Percentiles rank a stretch among this genome's conserved stretches.
Evolutionary conservation across 1,140 invertebrate genomes (phyloP).

Genomic region (Venustaconcha ellipsiformis): DNA sequence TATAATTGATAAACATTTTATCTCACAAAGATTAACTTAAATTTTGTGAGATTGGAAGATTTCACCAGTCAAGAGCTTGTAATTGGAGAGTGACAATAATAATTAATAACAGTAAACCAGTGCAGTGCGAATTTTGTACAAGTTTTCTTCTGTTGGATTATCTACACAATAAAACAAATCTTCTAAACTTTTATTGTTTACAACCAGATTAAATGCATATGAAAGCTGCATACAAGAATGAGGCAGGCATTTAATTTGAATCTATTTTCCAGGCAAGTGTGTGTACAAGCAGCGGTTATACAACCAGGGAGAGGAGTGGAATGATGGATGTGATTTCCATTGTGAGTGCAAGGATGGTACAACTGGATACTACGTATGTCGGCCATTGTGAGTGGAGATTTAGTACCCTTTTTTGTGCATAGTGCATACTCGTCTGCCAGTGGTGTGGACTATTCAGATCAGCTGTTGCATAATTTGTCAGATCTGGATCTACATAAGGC

Average conservation of each 20-base stretch:
- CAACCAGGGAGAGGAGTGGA: conserved; percentile 47
- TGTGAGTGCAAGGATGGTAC: conserved; percentile 42
- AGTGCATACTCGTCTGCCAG: too few relatives aligned
- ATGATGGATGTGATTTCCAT: conserved; percentile 46
- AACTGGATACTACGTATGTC: conserved; percentile 46
- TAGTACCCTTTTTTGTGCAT: too few relatives aligned
- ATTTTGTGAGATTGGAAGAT: too few relatives aligned
- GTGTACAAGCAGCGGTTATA: conserved; percentile 46
- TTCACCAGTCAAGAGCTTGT: too few relatives aligned
- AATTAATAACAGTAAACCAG: not conserved
- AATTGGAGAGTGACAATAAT: too few relatives aligned
- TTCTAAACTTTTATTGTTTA: not conserved
- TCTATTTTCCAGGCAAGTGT: conserved; percentile 30
- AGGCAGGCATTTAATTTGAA: not conserved
- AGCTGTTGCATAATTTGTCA: too few relatives aligned
- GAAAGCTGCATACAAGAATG: not conserved
- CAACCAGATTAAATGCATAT: not conserved
- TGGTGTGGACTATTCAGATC: too few relatives aligned
- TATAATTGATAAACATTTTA: too few relatives aligned
- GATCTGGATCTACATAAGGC: too few relatives aligned
- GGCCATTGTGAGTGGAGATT: conserved; percentile 31
- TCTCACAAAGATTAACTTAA: too few relatives aligned
- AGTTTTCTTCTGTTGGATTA: not conserved
- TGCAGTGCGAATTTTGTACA: conserved; percentile 17
- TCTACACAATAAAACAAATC: not conserved